These are phyloP conservation scores for Cyanoderma ruficeps DNA, from an alignment of 2,113 vertebrate genomes.

Conservation along the genomic window DNA sequence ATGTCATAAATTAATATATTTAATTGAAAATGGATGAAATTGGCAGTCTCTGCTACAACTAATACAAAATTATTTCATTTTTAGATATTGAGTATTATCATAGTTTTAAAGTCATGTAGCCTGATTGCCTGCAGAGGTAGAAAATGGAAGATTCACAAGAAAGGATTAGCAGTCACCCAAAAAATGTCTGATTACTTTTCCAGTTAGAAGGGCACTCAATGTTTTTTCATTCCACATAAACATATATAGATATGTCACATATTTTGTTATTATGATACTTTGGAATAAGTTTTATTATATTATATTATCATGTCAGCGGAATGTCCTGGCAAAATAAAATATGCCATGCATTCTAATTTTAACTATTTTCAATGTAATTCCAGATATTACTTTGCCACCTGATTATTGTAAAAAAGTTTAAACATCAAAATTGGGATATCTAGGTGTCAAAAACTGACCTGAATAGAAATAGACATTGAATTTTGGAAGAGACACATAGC, in stretches of 20 bases:
- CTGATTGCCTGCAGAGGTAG: neutral
- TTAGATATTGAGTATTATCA: neutral
- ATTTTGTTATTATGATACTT: neutral
- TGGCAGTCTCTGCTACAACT: neutral
- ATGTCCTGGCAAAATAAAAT: neutral
- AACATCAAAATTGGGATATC: neutral
- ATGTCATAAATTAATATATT: neutral
- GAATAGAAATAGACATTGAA: neutral
- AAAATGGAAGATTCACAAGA: neutral
- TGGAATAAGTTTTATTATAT: neutral
- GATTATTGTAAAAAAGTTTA: neutral
- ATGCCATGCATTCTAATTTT: neutral
- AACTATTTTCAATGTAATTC: neutral
- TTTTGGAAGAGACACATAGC: neutral
- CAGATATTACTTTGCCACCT: neutral
- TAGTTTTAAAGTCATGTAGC: neutral
- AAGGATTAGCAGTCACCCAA: neutral
- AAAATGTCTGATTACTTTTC: neutral
- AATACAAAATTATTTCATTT: neutral
- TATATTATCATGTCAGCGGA: neutral
- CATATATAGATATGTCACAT: neutral
- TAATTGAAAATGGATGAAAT: neutral
- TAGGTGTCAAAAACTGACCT: neutral
- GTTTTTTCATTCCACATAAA: neutral
- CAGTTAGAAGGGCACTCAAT: neutral